Percentiles rank a stretch among this genome's conserved stretches.
These are phyloP conservation scores for Dryobota labecula DNA, from an alignment of 2,888 invertebrate genomes.

Conservation along the genomic window DNA sequence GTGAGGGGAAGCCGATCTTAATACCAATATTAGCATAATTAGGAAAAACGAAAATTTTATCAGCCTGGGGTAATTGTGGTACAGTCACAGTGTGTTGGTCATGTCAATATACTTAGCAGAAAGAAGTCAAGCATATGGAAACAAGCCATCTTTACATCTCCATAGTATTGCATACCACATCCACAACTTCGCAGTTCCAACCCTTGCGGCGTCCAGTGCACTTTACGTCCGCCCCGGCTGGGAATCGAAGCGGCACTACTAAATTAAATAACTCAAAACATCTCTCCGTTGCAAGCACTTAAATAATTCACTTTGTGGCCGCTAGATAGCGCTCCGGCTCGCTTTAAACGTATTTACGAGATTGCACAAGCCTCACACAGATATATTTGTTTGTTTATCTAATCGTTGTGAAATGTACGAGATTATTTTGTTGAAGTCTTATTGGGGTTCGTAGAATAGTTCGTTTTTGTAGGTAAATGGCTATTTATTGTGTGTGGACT, in stretches of 20 bases:
- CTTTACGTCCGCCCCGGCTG: constrained; percentile 62
- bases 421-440: constrained; percentile 17
- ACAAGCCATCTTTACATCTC: not conserved
- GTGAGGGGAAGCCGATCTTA: too few species aligned
- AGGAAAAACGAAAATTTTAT: too few species aligned
- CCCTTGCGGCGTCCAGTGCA: constrained; percentile 55
- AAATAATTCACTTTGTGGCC: constrained; percentile 72
- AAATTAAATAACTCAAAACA: constrained; percentile 76
- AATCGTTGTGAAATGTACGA: constrained; percentile 21
- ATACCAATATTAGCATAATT: too few species aligned
- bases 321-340: constrained; percentile 51
- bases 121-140: not conserved
- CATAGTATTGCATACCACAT: constrained; percentile 25
- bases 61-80: too few species aligned
- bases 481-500: not conserved
- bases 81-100: not conserved
- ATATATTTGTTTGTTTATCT: constrained; percentile 34
- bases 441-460: not conserved
- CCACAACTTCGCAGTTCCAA: not conserved
- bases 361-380: constrained; percentile 41
- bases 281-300: constrained; percentile 66
- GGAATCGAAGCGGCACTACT: constrained; percentile 72
- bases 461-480: not conserved
- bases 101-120: not conserved
- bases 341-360: constrained; percentile 62